Base-by-base conservation (phyloP, 2,888 invertebrate genomes). In the Suillia variegata region DNA sequence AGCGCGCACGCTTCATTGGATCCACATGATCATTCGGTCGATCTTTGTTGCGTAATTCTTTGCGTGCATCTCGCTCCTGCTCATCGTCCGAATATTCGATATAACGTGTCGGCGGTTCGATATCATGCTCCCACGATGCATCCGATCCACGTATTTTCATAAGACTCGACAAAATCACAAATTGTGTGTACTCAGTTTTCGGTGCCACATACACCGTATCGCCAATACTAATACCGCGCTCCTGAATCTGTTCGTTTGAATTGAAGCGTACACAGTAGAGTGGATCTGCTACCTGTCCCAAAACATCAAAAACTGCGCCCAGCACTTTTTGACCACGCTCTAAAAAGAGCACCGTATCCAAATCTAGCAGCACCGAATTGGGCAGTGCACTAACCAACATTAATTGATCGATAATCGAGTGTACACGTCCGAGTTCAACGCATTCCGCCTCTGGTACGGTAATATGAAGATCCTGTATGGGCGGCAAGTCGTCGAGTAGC, bases 191-290 rank as follows among this genome's bases (percentile, higher is more conserved):
- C 31, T 87, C 83, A 1, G 89, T 88, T 69, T 87, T 85, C 0
- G 95, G 96, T 18, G 94, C 96, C 71, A 89, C 92, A 83, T 87
- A 97, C 3, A 97, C 93, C 8, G 85, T 85, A 78, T 87, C 85
- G 52, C 92, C 94, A 52, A 87, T 80, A 67, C 83, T 77, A 2
- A 93, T 86, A 51, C 88, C 87, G 63, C 87, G 87, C 48, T 87
- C 85, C 50, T 85, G 79, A 54, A 94, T 92, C 75, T 97, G 93
- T 55, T 90, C 87, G 12, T 80, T 78, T 0, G 87, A 89, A 83
- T 96, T 96, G 81, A 97, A 97, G 2, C 96, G 86, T n/a, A 98
- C 87, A 67, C 92, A 91, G 81, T 98, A 98, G 67, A 91, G 86
- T 0, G 98, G 97, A 69, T 90, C 88, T 0, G 86, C 84, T 0